These are phyloP conservation scores for Tipula confusa DNA, from an alignment of 2,888 invertebrate genomes.

Conservation along the genomic window DNA sequence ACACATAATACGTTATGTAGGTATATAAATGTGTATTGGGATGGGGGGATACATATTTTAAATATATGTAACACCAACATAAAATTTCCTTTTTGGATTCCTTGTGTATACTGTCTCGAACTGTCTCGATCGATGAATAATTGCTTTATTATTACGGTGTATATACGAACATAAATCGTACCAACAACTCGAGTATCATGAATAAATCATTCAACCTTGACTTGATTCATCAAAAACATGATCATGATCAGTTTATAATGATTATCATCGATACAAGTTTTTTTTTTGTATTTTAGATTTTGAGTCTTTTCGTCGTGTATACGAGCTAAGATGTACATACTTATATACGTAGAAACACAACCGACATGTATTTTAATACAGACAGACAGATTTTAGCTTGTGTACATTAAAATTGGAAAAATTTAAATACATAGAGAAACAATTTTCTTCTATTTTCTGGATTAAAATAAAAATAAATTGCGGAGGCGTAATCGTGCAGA, in stretches of 20 bases:
- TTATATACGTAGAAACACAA: not conserved
- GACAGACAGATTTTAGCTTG: not conserved
- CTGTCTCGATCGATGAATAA: slow-evolving; percentile 1
- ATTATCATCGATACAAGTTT: slow-evolving; percentile 3
- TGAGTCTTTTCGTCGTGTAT: not conserved
- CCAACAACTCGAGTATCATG: not conserved
- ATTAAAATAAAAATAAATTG: not conserved
- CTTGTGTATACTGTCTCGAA: not conserved
- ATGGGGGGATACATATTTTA: not conserved
- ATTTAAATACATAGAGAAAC: slow-evolving; percentile 5
- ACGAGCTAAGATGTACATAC: not conserved
- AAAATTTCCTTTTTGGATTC: not conserved
- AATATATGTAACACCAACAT: not conserved
- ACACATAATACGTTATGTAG: not conserved
- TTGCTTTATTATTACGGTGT: not conserved
- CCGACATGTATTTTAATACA: not conserved
- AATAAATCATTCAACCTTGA: slow-evolving; percentile 25
- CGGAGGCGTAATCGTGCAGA: slow-evolving; percentile 25
- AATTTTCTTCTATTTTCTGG: slow-evolving; percentile 25
- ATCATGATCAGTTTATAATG: not conserved
- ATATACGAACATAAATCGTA: not conserved
- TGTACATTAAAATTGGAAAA: slow-evolving; percentile 14
- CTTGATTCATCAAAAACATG: not conserved
- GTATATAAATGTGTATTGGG: not conserved
- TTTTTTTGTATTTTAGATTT: too few relatives aligned